Percentiles rank a stretch among this genome's conserved stretches.
These are phyloP conservation scores for Ridgeia piscesae DNA, from an alignment of 1,140 invertebrate genomes.

Conservation along the genomic window DNA sequence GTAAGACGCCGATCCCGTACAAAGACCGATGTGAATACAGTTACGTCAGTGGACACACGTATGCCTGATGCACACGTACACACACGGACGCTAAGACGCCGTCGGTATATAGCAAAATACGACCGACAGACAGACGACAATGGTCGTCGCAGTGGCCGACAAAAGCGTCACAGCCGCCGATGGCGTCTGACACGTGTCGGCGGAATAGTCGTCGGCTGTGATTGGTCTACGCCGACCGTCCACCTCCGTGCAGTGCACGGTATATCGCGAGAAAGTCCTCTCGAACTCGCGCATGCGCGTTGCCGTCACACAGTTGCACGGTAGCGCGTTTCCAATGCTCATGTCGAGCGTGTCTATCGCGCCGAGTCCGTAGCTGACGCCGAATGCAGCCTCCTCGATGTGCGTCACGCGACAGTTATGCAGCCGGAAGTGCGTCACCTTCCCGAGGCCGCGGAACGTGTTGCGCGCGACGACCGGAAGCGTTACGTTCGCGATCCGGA, in stretches of 20 bases:
- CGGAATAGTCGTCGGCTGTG: not conserved
- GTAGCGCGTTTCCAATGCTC: not conserved
- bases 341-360: not conserved
- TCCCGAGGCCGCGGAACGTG: conserved; percentile 1
- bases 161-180: not conserved
- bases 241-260: not conserved
- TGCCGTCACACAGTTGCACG: not conserved
- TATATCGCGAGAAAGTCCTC: not conserved
- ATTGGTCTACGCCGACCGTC: not conserved
- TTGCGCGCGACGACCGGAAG: not conserved
- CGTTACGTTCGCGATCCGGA: not conserved
- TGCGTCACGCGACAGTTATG: not conserved
- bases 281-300: not conserved
- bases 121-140: not conserved
- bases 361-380: not conserved
- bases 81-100: not conserved
- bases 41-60: not conserved
- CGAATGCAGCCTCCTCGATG: not conserved
- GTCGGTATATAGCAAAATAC: not conserved
- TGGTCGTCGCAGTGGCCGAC: not conserved
- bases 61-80: not conserved
- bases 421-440: not conserved
- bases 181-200: not conserved
- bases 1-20: not conserved
- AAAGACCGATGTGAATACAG: not conserved